These are phyloP conservation scores for Lagenorhynchus albirostris DNA, from an alignment of 2,113 vertebrate species.

Conservation along the genomic window DNA sequence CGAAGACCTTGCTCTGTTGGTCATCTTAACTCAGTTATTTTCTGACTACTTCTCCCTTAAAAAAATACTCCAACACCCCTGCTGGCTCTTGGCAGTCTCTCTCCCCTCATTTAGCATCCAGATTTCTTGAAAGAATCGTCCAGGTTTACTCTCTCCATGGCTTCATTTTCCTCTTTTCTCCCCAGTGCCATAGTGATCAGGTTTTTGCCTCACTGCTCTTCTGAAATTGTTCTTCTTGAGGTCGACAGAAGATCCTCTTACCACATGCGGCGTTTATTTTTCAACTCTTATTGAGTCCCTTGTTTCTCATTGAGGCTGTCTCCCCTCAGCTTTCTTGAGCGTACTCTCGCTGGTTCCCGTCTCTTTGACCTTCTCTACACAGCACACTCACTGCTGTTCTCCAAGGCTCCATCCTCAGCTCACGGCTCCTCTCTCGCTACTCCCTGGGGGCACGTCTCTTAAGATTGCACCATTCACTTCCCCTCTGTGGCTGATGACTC, in stretches of 20 bases:
- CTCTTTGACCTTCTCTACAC: not conserved
- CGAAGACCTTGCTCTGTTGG: not conserved
- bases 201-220: not conserved
- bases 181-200: not conserved
- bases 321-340: not conserved
- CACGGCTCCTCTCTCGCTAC: no score
- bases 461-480: not conserved
- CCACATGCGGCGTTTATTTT: not conserved
- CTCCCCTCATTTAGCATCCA: not conserved
- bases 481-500: not conserved
- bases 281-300: not conserved
- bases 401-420: not conserved
- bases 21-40: not conserved
- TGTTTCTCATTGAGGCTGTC: not conserved
- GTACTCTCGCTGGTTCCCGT: no score
- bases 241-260: not conserved
- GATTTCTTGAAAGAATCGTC: not conserved
- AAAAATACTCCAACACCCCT: not conserved
- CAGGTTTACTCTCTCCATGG: not conserved
- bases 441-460: not conserved
- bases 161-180: not conserved
- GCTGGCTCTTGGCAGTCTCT: not conserved
- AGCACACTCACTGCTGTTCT: rapidly evolving
- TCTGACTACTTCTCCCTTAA: not conserved
- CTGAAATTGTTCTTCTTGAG: not conserved